A percentile compares a stretch with the other conserved stretches of the same genome.
These are phyloP conservation scores for Gryllus longicercus DNA, from an alignment of 2,888 invertebrate genomes.

Conservation along the genomic window DNA sequence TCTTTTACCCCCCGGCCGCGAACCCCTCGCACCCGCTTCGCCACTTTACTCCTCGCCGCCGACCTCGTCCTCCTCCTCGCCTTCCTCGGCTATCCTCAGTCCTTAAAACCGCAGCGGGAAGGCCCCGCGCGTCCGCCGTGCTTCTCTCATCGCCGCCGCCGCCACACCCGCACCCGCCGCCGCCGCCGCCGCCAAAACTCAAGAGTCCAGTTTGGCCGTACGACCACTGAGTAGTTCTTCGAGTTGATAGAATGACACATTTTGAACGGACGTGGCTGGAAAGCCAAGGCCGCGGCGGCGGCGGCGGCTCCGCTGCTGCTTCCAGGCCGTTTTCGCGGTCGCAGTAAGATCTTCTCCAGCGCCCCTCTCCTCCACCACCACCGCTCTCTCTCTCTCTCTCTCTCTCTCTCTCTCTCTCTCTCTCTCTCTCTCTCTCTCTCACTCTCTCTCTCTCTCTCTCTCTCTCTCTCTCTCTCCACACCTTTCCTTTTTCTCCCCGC, in stretches of 20 bases:
- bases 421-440: too few relatives aligned
- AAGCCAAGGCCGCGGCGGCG: conserved; percentile 24
- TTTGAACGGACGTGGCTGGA: conserved; percentile 36
- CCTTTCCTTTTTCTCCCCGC: not conserved
- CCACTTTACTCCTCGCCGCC: not conserved
- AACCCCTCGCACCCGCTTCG: not conserved
- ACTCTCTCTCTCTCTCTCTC: too few relatives aligned
- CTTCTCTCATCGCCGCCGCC: not conserved
- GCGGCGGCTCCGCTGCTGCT: not conserved
- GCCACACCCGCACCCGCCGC: not conserved
- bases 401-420: too few relatives aligned
- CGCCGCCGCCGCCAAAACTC: not conserved
- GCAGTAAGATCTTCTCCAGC: not conserved
- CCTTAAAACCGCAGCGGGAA: not conserved
- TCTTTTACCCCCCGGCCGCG: not conserved
- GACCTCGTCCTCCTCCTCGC: not conserved
- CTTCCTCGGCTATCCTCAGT: not conserved
- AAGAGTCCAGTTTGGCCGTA: conserved; percentile 17
- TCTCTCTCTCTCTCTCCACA: too few relatives aligned
- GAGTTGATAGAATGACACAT: conserved; percentile 37
- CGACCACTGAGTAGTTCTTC: conserved; percentile 10
- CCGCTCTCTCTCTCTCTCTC: too few relatives aligned
- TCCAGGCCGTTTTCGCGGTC: not conserved
- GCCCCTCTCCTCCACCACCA: too few relatives aligned
- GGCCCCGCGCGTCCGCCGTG: not conserved